phyloP scores from a whole-genome alignment of 2,888 invertebrate species.

The Chesias legatella region DNA sequence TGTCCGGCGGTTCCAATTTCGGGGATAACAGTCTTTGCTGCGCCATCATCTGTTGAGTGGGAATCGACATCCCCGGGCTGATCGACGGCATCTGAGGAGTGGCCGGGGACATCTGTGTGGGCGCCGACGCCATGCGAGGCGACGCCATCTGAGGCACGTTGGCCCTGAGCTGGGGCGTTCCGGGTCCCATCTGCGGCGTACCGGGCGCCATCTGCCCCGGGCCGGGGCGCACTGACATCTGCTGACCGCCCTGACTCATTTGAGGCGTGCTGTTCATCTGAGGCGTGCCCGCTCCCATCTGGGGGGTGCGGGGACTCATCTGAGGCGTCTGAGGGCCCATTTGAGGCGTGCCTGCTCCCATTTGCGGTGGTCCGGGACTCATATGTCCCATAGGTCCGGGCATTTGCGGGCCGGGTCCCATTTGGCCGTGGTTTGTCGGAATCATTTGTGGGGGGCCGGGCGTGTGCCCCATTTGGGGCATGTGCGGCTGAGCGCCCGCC shows the following conservation, averaged over 20 bases:
- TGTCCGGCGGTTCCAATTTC: slow-evolving; percentile 81
- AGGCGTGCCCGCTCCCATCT: slow-evolving; percentile 53
- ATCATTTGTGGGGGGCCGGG: slow-evolving; percentile 19
- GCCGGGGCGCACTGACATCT: slow-evolving; percentile 39
- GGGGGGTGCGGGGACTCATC: slow-evolving; percentile 38
- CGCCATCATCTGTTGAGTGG: slow-evolving; percentile 63
- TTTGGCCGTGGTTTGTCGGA: slow-evolving; percentile 8
- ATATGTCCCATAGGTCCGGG: slow-evolving; percentile 44
- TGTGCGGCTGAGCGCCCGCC: slow-evolving; percentile 51
- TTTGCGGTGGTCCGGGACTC: slow-evolving; percentile 46
- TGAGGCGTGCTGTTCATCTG: slow-evolving; percentile 58
- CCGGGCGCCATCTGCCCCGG: slow-evolving; percentile 49
- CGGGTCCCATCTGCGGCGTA: slow-evolving; percentile 52
- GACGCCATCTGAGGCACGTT: slow-evolving; percentile 67
- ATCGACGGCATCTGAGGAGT: slow-evolving; percentile 68
- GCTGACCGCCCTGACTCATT: slow-evolving; percentile 41
- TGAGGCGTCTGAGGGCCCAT: slow-evolving; percentile 55
- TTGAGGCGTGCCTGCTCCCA: slow-evolving; percentile 48
- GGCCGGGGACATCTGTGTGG: slow-evolving; percentile 70
- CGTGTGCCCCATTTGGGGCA: slow-evolving; percentile 24
- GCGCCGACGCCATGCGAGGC: slow-evolving; percentile 66
- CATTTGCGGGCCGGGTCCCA: slow-evolving; percentile 31
- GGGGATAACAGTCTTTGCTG: slow-evolving; percentile 74
- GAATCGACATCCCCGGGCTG: slow-evolving; percentile 64
- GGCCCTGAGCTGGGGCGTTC: slow-evolving; percentile 51